phyloP scores from a whole-genome alignment of 2,797 vertebrate genomes.

The Premnoplex brunnescens region DNA sequence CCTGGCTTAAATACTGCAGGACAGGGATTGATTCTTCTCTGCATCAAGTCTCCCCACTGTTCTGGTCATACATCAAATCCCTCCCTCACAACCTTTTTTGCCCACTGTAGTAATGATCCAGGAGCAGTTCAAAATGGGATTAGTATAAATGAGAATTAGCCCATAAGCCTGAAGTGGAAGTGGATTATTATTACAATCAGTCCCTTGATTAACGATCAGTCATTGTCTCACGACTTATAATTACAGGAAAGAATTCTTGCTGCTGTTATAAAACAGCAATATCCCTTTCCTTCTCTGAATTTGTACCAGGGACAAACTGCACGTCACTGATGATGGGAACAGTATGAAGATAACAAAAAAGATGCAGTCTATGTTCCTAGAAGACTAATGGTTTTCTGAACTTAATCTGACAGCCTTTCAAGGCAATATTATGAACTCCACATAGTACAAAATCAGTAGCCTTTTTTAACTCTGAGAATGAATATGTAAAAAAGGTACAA shows the following conservation, averaged over 20 bases:
- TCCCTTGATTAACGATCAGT: conserved; percentile 35
- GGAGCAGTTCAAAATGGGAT: not conserved
- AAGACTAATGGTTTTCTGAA: not conserved
- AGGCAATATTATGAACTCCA: not conserved
- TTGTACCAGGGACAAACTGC: not conserved
- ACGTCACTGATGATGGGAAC: not conserved
- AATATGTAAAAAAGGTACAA: not conserved
- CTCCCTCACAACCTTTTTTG: not conserved
- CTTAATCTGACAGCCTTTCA: not conserved
- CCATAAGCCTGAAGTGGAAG: not conserved
- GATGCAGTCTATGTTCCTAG: not conserved
- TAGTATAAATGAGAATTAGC: conserved; percentile 31
- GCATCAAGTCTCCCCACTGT: not conserved
- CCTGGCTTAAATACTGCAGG: not conserved
- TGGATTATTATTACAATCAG: conserved; percentile 32
- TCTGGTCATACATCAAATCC: not conserved
- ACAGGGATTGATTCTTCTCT: not conserved
- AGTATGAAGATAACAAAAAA: not conserved
- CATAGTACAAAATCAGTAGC: not conserved
- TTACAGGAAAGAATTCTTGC: conserved; percentile 29
- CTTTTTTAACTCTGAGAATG: not conserved
- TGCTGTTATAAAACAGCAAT: not conserved
- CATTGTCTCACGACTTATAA: not conserved
- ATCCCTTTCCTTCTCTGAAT: not conserved
- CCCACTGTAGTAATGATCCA: not conserved